Evolutionary conservation across 2,797 vertebrate genomes (phyloP), one percentile per base, ranked within the genome.

Genomic region (Phyllotis vaccarum): DNA sequence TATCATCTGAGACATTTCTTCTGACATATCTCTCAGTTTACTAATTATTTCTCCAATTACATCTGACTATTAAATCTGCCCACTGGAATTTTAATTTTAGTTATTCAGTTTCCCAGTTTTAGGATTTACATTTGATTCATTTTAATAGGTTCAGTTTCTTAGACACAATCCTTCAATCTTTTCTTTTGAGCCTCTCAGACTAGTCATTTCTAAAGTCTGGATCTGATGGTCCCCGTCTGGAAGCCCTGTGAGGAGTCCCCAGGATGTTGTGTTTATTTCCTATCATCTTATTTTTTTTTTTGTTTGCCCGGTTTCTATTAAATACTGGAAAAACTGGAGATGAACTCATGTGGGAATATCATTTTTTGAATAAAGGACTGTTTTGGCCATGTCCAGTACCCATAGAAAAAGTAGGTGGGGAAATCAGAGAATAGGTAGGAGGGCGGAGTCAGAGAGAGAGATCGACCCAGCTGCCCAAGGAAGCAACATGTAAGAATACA

Each of bases 101-200:
- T 82, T 82, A 74, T 76, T 92, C 10, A 31, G 2, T 82, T 95
- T 93, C 89, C 90, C 49, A 70, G 24, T 66, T 7, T 54, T 89
- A 62, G 86, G 78, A 74, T 91, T 92, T 62, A 40, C 6, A 89
- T 75, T 87, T 60, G 68, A 90, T 66, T 60, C 9, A 49, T 72
- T 29, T 66, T n/a, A 76, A 49, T 34, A 49, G n/a, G 66, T 89
- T 78, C 43, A 75, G 49, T 9, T 78, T 70, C 43, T 76, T 43
- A 66, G 27, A 22, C 72, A 8, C 54, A 81, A 72, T 90, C 56
- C 70, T 17, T 58, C 37, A 52, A 6, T 52, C 13, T 86, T 92
- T 76, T 52, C 80, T 80, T 75, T 86, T 79, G 31, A 81, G 56
- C 11, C 19, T 31, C 54, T 54, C 58, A 34, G 46, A 17, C n/a